Evolutionary conservation across 2,888 invertebrate genomes (phyloP), one percentile per base, ranked within the genome.

Genomic region (Lypha dubia): DNA sequence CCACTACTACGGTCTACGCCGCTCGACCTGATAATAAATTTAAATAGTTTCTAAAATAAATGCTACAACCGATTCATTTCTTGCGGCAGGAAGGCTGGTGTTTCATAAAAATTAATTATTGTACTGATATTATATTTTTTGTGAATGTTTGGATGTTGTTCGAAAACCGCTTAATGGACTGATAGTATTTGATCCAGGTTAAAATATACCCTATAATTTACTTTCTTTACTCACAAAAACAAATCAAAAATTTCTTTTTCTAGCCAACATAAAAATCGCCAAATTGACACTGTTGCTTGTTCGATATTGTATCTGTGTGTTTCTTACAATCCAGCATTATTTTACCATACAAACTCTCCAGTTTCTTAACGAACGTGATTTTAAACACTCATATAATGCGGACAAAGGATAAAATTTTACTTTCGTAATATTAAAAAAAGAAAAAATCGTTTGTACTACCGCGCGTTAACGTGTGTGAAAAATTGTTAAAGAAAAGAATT

Each of bases 361-460:
- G 92, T 92, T 92, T 90, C 88, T 88, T 89, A 90, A 88, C 89
- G 91, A 91, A 91, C 92, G 91, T 91, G 91, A 89, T 89, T 89
- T 90, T 88, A 91, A 89, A 88, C 88, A 89, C 90, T 89, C 87
- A 87, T 88, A 89, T 88, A 87, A 87, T 88, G 89, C 89, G 89
- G 89, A 88, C 86, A 73, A 81, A 73, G 63, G 38, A 65, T 79
- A 60, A 32, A 58, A 65, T 46, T 38, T 73, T 73, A 17, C 46
- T 22, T 73, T 58, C 20, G 58, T 56, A 67, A 20, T 58, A 41
- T 56, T 68, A 38, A 20, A 74, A 77, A 67, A 75, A 75, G 28
- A 20, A 74, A 77, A 67, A 75, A 75, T 35, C 44, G 56, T 44
- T 63, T 56, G 63, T 70, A 77, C 60, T 62, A 63, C 80, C 80